Conservation (phyloP, 2,797 vertebrate species). For the Halcyon leucocephala region DNA sequence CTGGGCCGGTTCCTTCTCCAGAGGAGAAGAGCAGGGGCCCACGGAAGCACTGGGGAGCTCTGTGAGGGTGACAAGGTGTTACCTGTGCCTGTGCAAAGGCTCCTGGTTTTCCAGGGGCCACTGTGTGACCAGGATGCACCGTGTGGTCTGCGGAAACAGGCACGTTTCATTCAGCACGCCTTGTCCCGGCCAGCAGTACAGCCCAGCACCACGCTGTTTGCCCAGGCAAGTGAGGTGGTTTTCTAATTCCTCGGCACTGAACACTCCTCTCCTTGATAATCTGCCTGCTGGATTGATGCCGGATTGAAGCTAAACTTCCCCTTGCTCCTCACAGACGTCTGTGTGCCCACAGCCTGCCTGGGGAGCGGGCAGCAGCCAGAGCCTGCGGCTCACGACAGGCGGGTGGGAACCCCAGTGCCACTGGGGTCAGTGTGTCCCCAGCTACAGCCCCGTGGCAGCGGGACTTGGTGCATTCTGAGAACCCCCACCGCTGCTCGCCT, state of each 20-base stretch:
- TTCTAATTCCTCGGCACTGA: neutral
- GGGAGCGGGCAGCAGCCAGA: neutral
- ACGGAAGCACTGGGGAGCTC: neutral
- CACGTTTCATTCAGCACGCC: accelerated
- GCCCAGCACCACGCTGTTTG: neutral
- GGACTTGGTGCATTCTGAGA: neutral
- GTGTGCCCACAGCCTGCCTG: neutral
- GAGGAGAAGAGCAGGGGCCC: neutral
- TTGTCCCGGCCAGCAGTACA: neutral
- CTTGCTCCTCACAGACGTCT: neutral
- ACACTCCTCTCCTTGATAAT: neutral
- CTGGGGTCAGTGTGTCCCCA: accelerated
- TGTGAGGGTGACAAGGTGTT: accelerated
- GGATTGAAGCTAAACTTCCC: neutral
- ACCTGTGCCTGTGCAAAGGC: neutral
- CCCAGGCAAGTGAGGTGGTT: neutral
- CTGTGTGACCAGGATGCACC: accelerated
- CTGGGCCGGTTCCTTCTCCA: accelerated
- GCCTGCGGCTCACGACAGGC: accelerated
- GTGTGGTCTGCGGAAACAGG: neutral
- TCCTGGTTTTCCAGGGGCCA: accelerated
- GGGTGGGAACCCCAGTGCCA: accelerated
- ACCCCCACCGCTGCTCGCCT: accelerated
- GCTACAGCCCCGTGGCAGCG: neutral
- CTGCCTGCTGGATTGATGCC: neutral